Evolutionary conservation across 2,113 vertebrate genomes (phyloP).

Genomic region (Rhinolophus ferrumequinum): DNA sequence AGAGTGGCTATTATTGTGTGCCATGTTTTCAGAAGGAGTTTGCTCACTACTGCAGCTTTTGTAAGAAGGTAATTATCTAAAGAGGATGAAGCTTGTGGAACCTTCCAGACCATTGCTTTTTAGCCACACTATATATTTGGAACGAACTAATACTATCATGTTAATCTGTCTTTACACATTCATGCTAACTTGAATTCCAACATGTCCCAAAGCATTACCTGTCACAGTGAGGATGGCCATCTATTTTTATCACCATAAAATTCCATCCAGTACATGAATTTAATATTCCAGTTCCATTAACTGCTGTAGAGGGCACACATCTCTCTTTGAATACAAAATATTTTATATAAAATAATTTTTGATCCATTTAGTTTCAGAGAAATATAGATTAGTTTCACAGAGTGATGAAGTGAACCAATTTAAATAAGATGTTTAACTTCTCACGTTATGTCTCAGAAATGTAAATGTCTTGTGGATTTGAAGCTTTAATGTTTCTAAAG

Average conservation of each 20-base stretch:
- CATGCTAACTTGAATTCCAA: not conserved
- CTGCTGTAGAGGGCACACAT: not conserved
- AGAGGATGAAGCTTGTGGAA: not conserved
- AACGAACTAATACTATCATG: not conserved
- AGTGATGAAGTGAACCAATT: not conserved
- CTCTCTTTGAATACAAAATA: constrained; percentile 31
- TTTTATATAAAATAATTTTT: constrained; percentile 37
- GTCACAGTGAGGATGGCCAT: not conserved
- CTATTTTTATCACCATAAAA: not conserved
- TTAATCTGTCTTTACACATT: not conserved
- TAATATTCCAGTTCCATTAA: not conserved
- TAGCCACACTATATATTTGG: not conserved
- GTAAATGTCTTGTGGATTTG: not conserved
- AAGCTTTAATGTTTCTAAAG: not conserved
- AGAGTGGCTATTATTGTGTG: constrained; percentile 87
- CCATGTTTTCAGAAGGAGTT: constrained; percentile 88
- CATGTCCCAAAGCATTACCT: not conserved
- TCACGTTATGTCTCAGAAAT: not conserved
- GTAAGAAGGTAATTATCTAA: constrained; percentile 92
- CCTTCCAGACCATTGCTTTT: not conserved
- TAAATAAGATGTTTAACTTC: not conserved
- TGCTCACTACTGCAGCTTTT: constrained; percentile 93
- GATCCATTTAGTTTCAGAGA: constrained; percentile 1
- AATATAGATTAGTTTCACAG: not conserved
- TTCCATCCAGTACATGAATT: not conserved